These are phyloP conservation scores for Spea hammondii DNA, from an alignment of 2,797 vertebrate genomes.

Conservation along the genomic window DNA sequence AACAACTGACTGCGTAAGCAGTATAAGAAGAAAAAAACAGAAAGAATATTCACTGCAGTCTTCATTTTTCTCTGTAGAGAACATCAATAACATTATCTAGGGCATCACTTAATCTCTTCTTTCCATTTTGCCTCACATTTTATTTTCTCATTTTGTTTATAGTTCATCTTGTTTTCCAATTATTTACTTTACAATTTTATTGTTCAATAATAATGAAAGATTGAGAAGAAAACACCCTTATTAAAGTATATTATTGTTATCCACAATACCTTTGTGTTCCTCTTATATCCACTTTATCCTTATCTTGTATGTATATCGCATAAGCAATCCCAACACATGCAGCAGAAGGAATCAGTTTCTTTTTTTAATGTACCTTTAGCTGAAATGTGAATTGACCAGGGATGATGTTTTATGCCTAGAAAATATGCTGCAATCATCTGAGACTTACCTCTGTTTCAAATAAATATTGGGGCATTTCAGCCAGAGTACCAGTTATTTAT, in stretches of 20 bases:
- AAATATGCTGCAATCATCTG: conserved; percentile 26
- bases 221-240: not conserved
- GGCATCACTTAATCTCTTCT: too few relatives aligned
- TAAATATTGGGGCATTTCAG: conserved; percentile 27
- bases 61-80: too few relatives aligned
- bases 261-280: not conserved
- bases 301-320: conserved; percentile 9
- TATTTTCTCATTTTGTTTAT: not conserved
- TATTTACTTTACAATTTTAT: not conserved
- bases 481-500: conserved; percentile 33
- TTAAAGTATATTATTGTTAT: conserved; percentile 9
- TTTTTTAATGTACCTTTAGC: conserved; percentile 8
- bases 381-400: conserved; percentile 10
- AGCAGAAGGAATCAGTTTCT: conserved; percentile 9
- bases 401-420: conserved; percentile 28
- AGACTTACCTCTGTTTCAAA: conserved; percentile 20
- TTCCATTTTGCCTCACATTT: not conserved
- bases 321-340: conserved; percentile 20
- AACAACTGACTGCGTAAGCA: too few relatives aligned
- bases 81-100: too few relatives aligned
- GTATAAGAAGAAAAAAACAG: not conserved
- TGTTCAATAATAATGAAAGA: not conserved
- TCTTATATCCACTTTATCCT: conserved; percentile 34
- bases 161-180: not conserved
- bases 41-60: not conserved